Evolutionary conservation across 2,797 vertebrate genomes (phyloP).

Genomic region (Silurus aristotelis): DNA sequence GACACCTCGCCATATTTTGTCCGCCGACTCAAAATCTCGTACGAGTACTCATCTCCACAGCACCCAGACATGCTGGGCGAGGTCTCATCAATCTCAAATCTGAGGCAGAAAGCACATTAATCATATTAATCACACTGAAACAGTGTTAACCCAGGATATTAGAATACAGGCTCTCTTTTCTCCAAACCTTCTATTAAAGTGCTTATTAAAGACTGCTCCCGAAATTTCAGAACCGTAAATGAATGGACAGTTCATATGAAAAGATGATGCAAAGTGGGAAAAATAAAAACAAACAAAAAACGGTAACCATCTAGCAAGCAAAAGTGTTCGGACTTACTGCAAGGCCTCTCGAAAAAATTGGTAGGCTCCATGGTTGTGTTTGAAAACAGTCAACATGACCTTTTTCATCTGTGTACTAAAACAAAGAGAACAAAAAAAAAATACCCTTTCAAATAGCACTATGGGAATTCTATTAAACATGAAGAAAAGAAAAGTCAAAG

Average conservation of each 20-base stretch:
- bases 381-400: conserved; percentile 95
- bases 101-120: conserved; percentile 51
- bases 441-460: neutral
- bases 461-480: neutral
- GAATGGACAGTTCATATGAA: neutral
- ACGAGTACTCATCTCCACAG: conserved; percentile 90
- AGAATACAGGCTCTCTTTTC: neutral
- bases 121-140: conserved; percentile 22
- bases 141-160: neutral
- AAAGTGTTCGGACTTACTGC: conserved; percentile 80
- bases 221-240: neutral
- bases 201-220: neutral
- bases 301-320: neutral
- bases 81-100: conserved; percentile 90
- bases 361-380: conserved; percentile 93
- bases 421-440: neutral
- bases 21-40: conserved; percentile 91
- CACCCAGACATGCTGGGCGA: conserved; percentile 92
- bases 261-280: neutral
- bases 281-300: neutral
- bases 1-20: conserved; percentile 87
- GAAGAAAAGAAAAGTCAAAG: neutral
- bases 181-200: neutral
- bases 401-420: conserved; percentile 97
- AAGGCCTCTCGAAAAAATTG: conserved; percentile 96